Evolutionary conservation across 2,797 vertebrate species (phyloP).

Genomic region (Sebastes hopkinsi): DNA sequence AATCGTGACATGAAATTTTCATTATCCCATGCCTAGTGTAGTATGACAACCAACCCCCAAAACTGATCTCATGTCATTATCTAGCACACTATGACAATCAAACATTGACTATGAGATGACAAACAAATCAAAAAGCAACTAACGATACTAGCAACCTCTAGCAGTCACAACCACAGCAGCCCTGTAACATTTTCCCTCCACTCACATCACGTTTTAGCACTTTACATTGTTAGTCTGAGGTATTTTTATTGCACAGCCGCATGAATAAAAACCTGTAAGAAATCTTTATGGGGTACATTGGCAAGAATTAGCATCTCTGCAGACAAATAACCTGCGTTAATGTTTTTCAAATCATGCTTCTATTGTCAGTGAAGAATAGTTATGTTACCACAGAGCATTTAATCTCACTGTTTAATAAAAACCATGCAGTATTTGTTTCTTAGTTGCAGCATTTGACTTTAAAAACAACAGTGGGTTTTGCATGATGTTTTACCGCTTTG

Average conservation of each 20-base stretch:
- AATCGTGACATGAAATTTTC: too few species aligned
- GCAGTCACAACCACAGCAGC: not conserved
- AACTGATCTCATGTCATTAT: not conserved
- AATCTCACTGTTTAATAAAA: slow-evolving; percentile 2
- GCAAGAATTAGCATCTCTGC: not conserved
- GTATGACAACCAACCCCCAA: not conserved
- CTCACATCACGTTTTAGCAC: not conserved
- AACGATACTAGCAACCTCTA: not conserved
- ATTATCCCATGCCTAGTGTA: not conserved
- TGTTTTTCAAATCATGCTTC: not conserved
- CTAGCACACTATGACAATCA: not conserved
- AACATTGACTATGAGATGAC: not conserved
- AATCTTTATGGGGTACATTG: not conserved
- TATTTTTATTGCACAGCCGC: not conserved
- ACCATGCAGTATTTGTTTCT: slow-evolving; percentile 2
- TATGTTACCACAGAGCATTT: not conserved
- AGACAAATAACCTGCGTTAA: not conserved
- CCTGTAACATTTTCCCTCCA: not conserved
- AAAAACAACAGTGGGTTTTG: not conserved
- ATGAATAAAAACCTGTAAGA: not conserved
- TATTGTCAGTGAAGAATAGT: not conserved
- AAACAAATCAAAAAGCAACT: not conserved
- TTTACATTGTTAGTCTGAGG: not conserved
- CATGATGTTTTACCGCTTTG: slow-evolving; percentile 11
- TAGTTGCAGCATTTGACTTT: slow-evolving; percentile 8